Base-by-base conservation (phyloP, 35 echinoderm and acorn worm species). In the Nesometra sesokonis region DNA sequence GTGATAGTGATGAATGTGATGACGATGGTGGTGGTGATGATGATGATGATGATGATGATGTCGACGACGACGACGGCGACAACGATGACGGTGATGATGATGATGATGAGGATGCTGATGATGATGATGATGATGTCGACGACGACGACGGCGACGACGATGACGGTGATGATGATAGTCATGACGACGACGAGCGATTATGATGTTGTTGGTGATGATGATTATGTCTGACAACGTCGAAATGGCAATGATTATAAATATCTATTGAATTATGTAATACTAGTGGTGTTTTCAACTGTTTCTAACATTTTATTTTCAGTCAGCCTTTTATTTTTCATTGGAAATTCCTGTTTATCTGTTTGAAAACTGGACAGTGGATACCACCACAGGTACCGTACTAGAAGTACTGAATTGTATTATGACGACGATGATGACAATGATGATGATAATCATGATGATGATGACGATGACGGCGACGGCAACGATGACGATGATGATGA, bases 11-110 rank as follows among this genome's bases (percentile, higher is more conserved):
- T n/a, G n/a, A n/a, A n/a, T n/a, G n/a, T n/a, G n/a, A n/a, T n/a
- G n/a, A n/a, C n/a, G n/a, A n/a, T n/a, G n/a, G n/a, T 79, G 77
- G 23, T 79, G 77, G 23, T 79, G 77, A 79, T 79, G 77, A 79
- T 79, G 77, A 79, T 79, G 77, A 79, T 79, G 77, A 79, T 79
- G 77, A 79, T 79, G 77, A 79, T 33, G 77, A 79, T 79, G 77
- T 8, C 23, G 77, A 33, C 23, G 77, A 79, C 32, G 77, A 79
- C 23, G 23, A 79, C 23, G 77, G 23, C 4, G 5, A 79, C 23
- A 23, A 8, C 5, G 77, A 79, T 79, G 32, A 79, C n/a, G 29
- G 32, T 4, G n/a, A n/a, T n/a, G n/a, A n/a, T n/a, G n/a, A n/a
- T n/a, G n/a, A n/a, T n/a, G n/a, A n/a, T n/a, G n/a, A n/a, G n/a